Evolutionary conservation across 2,888 invertebrate species (phyloP), one percentile per base, ranked within the genome.

Genomic region (Allacma fusca): DNA sequence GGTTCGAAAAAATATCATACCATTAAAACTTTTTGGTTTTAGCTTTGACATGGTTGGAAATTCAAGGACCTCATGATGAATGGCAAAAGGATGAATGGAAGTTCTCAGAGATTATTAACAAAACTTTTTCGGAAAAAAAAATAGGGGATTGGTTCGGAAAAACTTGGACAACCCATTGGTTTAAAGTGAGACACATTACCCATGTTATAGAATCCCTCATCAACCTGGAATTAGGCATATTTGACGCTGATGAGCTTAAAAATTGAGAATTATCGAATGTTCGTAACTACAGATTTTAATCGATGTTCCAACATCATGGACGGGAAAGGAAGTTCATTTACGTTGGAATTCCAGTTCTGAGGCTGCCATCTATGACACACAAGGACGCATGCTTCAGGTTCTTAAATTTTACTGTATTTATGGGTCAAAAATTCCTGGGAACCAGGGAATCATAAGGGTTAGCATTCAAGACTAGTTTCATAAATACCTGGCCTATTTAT

Each of bases 101-200:
- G 76, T 80, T 68, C 40, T 57, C n/a, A 24, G 76, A 80, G 19
- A 72, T 81, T 16, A 71, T 75, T 9, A 50, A 80, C 21, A 79
- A 83, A 44, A 76, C 80, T 21, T 85, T 84, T 80, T 78, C 69
- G 21, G 80, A 84, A 9, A 80, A 79, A 1, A 80, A 80, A 75
- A 69, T 85, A 21, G 86, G 86, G 13, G 80, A 84, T 16, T 80
- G 82, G 19, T 86, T 85, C 81, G 86, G 86, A 21, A 85, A 85
- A 50, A 88, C 87, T 4, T 88, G 88, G 88, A 85, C 87, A 1
- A 89, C 88, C 1, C 88, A 88, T 84, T 89, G 88, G 88, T 88
- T 89, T 80, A 85, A 85, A 81, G 86, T 86, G 5, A 62, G 62
- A n/a, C n/a, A 43, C 19, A 44, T 62, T 44, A 13, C 57, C 67